Conservation (phyloP, 2,797 vertebrate species). For the Bradypodion ventrale region DNA sequence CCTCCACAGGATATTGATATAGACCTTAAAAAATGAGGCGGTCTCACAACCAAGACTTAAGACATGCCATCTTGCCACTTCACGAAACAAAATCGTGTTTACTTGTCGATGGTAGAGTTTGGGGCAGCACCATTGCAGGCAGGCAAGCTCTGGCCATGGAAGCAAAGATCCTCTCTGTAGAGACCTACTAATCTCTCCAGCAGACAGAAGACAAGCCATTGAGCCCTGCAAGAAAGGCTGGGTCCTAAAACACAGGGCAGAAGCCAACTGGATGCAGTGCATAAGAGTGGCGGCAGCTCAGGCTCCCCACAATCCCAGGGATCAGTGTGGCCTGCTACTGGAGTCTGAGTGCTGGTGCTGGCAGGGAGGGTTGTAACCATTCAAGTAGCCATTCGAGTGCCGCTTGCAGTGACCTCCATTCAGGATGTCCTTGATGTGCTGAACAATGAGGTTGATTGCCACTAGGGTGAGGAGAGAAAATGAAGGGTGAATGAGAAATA, state of each 20-base stretch:
- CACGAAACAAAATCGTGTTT: background rate
- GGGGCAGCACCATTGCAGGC: slow-evolving; percentile 33
- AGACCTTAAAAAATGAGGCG: background rate
- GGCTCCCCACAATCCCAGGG: slow-evolving; percentile 33
- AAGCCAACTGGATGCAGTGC: slow-evolving; percentile 51
- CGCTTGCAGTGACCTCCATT: slow-evolving; percentile 88
- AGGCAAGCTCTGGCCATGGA: background rate
- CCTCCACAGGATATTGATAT: background rate
- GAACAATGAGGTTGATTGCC: slow-evolving; percentile 96
- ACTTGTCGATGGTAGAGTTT: slow-evolving; percentile 46
- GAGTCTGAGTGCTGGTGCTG: slow-evolving; percentile 86
- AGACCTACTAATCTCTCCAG: slow-evolving; percentile 55
- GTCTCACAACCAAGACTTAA: background rate
- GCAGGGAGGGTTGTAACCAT: slow-evolving; percentile 78
- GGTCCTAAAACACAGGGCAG: slow-evolving; percentile 71
- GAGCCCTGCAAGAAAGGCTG: slow-evolving; percentile 45
- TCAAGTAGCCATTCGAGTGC: slow-evolving; percentile 83
- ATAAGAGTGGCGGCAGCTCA: slow-evolving; percentile 49
- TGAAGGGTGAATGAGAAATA: background rate
- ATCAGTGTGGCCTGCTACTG: slow-evolving; percentile 91
- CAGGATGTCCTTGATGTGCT: slow-evolving; percentile 97
- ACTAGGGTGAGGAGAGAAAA: slow-evolving; percentile 73
- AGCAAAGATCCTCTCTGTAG: slow-evolving; percentile 55
- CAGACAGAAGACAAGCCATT: slow-evolving; percentile 70
- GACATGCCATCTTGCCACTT: background rate